Evolutionary conservation across 2,113 vertebrate species (phyloP).

Genomic region (Collichthys lucidus): DNA sequence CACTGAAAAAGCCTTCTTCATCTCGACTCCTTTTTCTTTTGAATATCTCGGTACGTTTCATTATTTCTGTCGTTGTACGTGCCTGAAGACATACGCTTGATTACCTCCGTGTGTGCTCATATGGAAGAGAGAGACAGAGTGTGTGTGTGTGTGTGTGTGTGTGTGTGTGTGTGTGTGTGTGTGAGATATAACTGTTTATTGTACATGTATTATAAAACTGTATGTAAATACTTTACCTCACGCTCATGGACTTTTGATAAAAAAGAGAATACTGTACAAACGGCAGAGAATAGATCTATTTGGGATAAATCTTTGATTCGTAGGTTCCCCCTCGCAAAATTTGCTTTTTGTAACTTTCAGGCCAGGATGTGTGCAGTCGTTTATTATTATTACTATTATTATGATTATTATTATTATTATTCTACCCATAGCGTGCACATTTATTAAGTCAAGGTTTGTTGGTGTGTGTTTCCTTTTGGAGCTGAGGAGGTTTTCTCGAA

Average conservation of each 20-base stretch:
- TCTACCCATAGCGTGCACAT: constrained; percentile 53
- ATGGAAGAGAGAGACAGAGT: constrained; percentile 64
- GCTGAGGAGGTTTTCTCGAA: constrained; percentile 35
- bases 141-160: constrained; percentile 49
- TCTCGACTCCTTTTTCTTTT: constrained; percentile 43
- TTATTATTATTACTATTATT: constrained; percentile 50
- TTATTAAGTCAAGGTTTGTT: constrained; percentile 45
- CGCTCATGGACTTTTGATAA: constrained; percentile 84
- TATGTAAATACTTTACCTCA: constrained; percentile 82
- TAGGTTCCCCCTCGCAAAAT: constrained; percentile 70
- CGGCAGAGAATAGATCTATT: constrained; percentile 75
- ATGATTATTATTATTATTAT: constrained; percentile 48
- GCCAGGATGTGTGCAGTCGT: constrained; percentile 67
- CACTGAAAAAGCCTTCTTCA: constrained; percentile 58
- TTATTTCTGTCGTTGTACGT: constrained; percentile 77
- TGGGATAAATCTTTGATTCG: constrained; percentile 80
- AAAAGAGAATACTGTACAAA: constrained; percentile 56
- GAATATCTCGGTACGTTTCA: constrained; percentile 41
- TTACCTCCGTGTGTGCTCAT: constrained; percentile 82
- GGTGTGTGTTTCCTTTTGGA: constrained; percentile 42
- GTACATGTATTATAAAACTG: constrained; percentile 76
- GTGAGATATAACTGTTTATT: constrained; percentile 72
- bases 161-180: no score
- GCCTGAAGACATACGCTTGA: constrained; percentile 85
- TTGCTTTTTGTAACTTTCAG: constrained; percentile 72